A percentile compares a stretch with the other conserved stretches of the same genome.
Conservation (phyloP, 1,140 invertebrate genomes). For the Trachymyrmex septentrionalis region DNA sequence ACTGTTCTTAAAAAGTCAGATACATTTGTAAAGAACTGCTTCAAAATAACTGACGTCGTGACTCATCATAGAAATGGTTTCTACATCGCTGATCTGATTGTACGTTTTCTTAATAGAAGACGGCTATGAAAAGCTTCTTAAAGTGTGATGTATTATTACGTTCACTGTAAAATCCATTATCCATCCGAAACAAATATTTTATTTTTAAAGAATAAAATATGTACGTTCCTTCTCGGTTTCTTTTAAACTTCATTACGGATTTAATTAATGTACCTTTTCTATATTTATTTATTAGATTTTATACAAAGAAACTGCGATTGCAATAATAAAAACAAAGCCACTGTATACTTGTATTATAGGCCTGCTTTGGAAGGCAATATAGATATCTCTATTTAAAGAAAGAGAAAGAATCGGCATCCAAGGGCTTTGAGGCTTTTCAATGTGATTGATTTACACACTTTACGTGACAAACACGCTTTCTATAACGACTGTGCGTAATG, state of each 20-base stretch:
- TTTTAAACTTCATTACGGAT: not conserved
- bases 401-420: not conserved
- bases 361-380: not conserved
- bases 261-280: not conserved
- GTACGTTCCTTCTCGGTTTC: not conserved
- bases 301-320: not conserved
- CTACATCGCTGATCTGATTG: not conserved
- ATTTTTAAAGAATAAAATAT: not conserved
- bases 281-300: conserved; percentile 1
- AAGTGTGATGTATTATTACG: conserved; percentile 3
- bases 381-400: not conserved
- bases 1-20: not conserved
- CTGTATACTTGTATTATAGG: not conserved
- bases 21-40: not conserved
- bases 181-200: not conserved
- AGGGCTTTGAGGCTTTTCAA: not conserved
- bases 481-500: conserved; percentile 5
- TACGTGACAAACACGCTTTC: conserved; percentile 10
- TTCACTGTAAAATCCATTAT: not conserved
- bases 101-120: not conserved
- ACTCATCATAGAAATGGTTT: conserved; percentile 3
- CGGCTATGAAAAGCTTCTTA: conserved; percentile 13
- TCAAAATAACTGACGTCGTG: not conserved
- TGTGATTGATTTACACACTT: not conserved
- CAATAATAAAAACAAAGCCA: not conserved